These are phyloP conservation scores for Anoplopoma fimbria DNA, from an alignment of 2,113 vertebrate genomes.

Conservation along the genomic window DNA sequence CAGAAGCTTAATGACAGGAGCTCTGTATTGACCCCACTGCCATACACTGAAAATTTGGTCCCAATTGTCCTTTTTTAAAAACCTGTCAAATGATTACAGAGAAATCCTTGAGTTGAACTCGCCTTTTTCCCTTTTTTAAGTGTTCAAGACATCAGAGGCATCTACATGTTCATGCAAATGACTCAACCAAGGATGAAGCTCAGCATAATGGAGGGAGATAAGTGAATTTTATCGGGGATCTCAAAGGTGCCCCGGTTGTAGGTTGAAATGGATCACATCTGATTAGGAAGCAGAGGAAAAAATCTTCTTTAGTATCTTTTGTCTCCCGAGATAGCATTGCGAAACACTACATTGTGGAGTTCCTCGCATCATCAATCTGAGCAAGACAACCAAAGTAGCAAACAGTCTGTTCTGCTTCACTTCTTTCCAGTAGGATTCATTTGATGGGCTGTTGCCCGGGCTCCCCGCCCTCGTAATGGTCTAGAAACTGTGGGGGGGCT, in stretches of 20 bases:
- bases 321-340: conserved; percentile 56
- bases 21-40: conserved; percentile 81
- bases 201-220: conserved; percentile 59
- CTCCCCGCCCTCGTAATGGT: conserved; percentile 69
- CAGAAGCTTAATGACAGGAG: conserved; percentile 83
- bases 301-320: conserved; percentile 55
- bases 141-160: conserved; percentile 10
- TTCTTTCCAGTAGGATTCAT: conserved; percentile 71
- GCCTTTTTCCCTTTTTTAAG: conserved; percentile 18
- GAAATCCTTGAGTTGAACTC: conserved; percentile 42
- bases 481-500: conserved; percentile 67
- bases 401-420: conserved; percentile 74
- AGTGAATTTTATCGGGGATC: conserved; percentile 62
- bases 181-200: conserved; percentile 38
- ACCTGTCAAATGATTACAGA: conserved; percentile 71
- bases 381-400: conserved; percentile 67
- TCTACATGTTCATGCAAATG: conserved; percentile 53
- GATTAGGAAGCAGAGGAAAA: conserved; percentile 52
- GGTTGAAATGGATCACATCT: conserved; percentile 64
- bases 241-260: conserved; percentile 53
- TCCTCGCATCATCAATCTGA: conserved; percentile 67
- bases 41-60: conserved; percentile 76
- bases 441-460: conserved; percentile 75
- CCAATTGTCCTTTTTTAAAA: conserved; percentile 73
- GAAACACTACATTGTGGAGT: conserved; percentile 55